Evolutionary conservation across 2,113 vertebrate genomes (phyloP), one percentile per base, ranked within the genome.

Genomic region (Hipposideros armiger): DNA sequence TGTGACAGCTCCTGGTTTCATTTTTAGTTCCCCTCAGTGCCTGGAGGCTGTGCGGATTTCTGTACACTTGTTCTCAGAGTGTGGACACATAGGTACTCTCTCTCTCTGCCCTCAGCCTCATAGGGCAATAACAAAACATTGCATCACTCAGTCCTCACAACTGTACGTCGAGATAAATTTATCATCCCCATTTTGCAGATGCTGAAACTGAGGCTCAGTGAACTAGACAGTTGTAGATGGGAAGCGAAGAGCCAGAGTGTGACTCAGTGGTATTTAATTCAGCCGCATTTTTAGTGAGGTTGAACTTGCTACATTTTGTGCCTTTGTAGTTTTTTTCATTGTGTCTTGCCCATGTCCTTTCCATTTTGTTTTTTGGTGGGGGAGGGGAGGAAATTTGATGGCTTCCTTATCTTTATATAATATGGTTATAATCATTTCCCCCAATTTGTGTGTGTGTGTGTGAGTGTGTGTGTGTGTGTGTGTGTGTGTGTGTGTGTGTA

Each of bases 301-400:
- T 89, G n/a, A 85, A 60, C 2, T 52, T 17, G 3, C 32, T 66
- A 77, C 36, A 73, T 82, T 50, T 70, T 67, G 50, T 69, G 10
- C 10, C 50, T 70, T 86, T 86, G n/a, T 76, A 22, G 17, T 50
- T 67, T 69, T 91, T 92, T 90, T 77, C n/a, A 73, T 36, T 88
- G 47, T 78, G 16, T 74, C 15, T 70, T 40, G 2, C 40, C 6
- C 58, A 64, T 36, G 40, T 26, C 2, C 11, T 67, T 82, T 54
- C 19, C 22, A 10, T 8, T 60, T 60, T 62, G 30, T 1, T 93
- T 52, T 47, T 22, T 36, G 0, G 11, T 54, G 4, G 70, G 3
- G 16, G 0, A 10, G 7, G 19, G 62, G 24, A 40, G 30, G 22
- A 32, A 40, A 54, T 5, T 9, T 74, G 66, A 30, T 92, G 14